Base-by-base conservation (phyloP, 2,888 invertebrate genomes). In the Pomacea canaliculata region DNA sequence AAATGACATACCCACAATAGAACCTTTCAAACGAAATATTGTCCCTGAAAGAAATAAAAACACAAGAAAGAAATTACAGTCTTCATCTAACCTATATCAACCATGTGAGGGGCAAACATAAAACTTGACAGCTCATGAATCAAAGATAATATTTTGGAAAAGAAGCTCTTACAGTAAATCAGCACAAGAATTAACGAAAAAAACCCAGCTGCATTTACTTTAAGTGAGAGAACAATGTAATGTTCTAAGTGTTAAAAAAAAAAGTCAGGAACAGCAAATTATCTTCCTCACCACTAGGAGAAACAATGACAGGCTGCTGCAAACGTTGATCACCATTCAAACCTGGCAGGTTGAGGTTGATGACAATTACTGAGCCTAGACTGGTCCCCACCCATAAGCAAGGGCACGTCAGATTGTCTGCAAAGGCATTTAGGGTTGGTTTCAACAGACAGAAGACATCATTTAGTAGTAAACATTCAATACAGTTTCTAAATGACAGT, bases 371-470 rank as follows among this genome's bases (percentile, higher is more conserved):
- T 78, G 98, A 97, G 87, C 99, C 99, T 87, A 96, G 93, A 91
- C 97, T 97, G 85, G 98, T 99, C 87, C 99, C 99, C 87, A 99
- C 95, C 99, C 99, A 99, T 83, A 99, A 92, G 86, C 97, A 97
- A 84, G 99, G 97, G 89, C 95, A 93, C 86, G 94, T 93, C 91
- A 94, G 94, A 86, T 95, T 94, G 92, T 98, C 98, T 97, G 91
- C n/a, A 85, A 84, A 56, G 51, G 51, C 51, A 56, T 56, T 1
- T 37, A 37, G 37, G 37, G 37, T 37, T 37, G 37, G 37, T 37
- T 37, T 67, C 37, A 37, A 37, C 37, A 37, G 37, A 37, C 37
- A 1, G 37, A 37, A 37, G 37, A 37, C 37, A 37, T 37, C 37
- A 37, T 37, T 1, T 37, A 37, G 37, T 37, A 37, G 37, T 37